Conservation (phyloP, 2,888 invertebrate genomes). For the Chydorus sphaericus region DNA sequence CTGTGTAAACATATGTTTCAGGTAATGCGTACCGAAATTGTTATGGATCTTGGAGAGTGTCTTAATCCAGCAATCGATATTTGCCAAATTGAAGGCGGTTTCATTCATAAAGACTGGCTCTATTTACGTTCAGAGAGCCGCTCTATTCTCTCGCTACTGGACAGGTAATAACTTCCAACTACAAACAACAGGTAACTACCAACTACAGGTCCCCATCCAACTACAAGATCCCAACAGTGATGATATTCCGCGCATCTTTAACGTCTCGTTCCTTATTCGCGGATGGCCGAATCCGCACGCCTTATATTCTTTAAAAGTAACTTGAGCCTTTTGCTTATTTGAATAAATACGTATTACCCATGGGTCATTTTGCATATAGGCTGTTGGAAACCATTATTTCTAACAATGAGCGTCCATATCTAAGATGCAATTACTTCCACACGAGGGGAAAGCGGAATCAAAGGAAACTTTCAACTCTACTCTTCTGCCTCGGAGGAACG, state of each 20-base stretch:
- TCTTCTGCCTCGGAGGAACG: constrained; percentile 32
- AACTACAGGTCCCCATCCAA: constrained; percentile 87
- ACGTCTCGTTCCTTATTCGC: constrained; percentile 78
- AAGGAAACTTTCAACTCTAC: constrained; percentile 19
- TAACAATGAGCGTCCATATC: constrained; percentile 73
- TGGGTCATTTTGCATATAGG: no score
- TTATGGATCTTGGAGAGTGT: constrained; percentile 92
- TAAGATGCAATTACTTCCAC: constrained; percentile 71
- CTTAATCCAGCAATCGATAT: constrained; percentile 93
- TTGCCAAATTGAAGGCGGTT: constrained; percentile 91
- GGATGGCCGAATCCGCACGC: constrained; percentile 81
- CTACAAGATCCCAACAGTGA: constrained; percentile 89
- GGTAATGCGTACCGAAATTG: constrained; percentile 77
- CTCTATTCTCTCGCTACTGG: constrained; percentile 66
- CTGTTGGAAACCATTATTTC: constrained; percentile 88
- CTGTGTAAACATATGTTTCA: no score
- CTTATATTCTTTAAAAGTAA: constrained; percentile 86
- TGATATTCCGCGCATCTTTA: constrained; percentile 81
- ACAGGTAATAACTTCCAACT: constrained; percentile 55
- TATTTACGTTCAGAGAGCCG: constrained; percentile 80
- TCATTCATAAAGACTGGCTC: constrained; percentile 85
- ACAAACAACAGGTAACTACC: no score
- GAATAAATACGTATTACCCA: neutral
- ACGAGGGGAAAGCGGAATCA: constrained; percentile 48
- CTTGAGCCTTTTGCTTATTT: neutral